Percentiles rank a stretch among this genome's conserved stretches.
Conservation (phyloP, 2,888 invertebrate species). For the Dryadula phaetusa region DNA sequence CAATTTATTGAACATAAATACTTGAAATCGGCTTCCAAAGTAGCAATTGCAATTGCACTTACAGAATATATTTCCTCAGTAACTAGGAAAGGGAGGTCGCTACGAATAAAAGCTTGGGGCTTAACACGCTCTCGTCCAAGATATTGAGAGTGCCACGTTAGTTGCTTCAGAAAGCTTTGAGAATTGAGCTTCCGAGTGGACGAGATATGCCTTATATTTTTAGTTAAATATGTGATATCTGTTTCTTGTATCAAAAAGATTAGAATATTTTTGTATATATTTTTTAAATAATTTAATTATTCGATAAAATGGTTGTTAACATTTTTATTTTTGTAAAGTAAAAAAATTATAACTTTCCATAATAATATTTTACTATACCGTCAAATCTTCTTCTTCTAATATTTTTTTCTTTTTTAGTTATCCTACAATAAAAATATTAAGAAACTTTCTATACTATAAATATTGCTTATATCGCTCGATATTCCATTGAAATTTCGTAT, state of each 20-base stretch:
- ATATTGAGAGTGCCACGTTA: conserved; percentile 55
- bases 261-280: background rate
- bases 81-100: conserved; percentile 60
- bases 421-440: too few species aligned
- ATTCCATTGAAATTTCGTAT: too few species aligned
- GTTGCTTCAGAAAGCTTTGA: conserved; percentile 36
- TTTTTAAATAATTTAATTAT: too few species aligned
- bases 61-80: conserved; percentile 51
- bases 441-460: too few species aligned
- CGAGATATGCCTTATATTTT: conserved; percentile 7
- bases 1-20: background rate
- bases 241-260: background rate
- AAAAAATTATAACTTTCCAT: too few species aligned
- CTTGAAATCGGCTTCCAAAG: conserved; percentile 6
- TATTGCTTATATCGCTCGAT: too few species aligned
- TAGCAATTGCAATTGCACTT: conserved; percentile 51
- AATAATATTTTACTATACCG: too few species aligned
- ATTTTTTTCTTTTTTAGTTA: too few species aligned
- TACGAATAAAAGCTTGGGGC: conserved; percentile 60
- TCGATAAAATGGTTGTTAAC: too few species aligned
- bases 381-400: too few species aligned
- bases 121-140: conserved; percentile 46
- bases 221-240: background rate
- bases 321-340: too few species aligned
- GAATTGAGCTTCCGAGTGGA: conserved; percentile 26